These are phyloP conservation scores for Trichosurus vulpecula DNA, from an alignment of 2,797 vertebrate genomes.

Conservation along the genomic window DNA sequence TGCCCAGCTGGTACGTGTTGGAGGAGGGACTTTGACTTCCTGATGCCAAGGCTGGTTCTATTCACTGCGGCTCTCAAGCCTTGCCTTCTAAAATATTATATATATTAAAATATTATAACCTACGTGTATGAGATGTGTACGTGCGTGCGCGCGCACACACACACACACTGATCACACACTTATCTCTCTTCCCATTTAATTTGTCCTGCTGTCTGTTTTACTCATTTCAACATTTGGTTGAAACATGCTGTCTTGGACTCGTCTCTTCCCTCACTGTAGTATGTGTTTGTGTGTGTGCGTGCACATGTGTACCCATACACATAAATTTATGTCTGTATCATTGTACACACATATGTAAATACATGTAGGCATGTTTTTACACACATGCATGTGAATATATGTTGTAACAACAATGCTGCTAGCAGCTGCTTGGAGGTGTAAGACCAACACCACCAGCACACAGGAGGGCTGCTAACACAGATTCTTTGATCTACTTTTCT, in stretches of 20 bases:
- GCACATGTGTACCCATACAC: background rate
- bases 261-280: background rate
- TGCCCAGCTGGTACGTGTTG: slow-evolving; percentile 1
- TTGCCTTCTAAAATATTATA: background rate
- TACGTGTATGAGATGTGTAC: background rate
- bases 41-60: no score
- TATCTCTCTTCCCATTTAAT: background rate
- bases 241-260: background rate
- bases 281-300: background rate
- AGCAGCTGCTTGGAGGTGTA: no score
- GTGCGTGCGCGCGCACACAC: background rate
- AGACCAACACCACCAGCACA: no score
- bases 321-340: background rate
- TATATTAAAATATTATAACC: background rate
- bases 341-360: background rate
- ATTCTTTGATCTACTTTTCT: no score
- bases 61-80: background rate
- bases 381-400: no score
- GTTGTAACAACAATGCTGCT: no score
- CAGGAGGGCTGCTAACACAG: no score
- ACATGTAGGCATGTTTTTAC: background rate
- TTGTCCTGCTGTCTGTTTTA: background rate
- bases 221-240: background rate
- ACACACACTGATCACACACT: background rate
- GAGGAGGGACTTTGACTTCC: background rate